Conservation (phyloP, 2,113 vertebrate species). For the Brevimyrus niger region DNA sequence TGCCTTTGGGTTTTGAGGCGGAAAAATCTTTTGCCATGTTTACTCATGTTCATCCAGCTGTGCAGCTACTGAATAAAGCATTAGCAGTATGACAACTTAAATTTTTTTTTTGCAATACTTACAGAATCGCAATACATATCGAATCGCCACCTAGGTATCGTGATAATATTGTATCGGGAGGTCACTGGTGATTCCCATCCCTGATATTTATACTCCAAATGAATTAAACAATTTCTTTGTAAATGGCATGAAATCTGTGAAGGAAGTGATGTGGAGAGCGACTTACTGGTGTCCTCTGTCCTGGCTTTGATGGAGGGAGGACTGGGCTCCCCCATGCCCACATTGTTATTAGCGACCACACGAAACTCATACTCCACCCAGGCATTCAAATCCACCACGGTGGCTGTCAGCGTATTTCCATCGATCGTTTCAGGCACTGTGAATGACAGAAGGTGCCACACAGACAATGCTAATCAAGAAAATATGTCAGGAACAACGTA, state of each 20-base stretch:
- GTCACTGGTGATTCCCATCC: too few species aligned
- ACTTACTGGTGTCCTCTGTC: slow-evolving; percentile 92
- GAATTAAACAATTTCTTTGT: background rate
- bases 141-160: too few species aligned
- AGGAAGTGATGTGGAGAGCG: background rate
- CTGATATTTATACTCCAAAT: background rate
- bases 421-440: slow-evolving; percentile 78
- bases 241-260: background rate
- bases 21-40: too few species aligned
- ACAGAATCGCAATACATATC: too few species aligned
- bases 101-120: too few species aligned
- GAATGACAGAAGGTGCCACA: background rate
- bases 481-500: background rate
- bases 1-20: too few species aligned
- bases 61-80: too few species aligned
- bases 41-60: too few species aligned
- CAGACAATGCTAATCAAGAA: background rate
- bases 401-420: slow-evolving; percentile 78
- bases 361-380: slow-evolving; percentile 99
- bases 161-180: too few species aligned
- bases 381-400: slow-evolving; percentile 85
- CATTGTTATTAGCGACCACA: slow-evolving; percentile 79
- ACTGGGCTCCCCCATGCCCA: slow-evolving; percentile 90
- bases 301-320: slow-evolving; percentile 84
- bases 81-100: too few species aligned